Percentiles rank a stretch among this genome's conserved stretches.
phyloP scores from a whole-genome alignment of 2,113 vertebrate genomes.

The Furnarius figulus region DNA sequence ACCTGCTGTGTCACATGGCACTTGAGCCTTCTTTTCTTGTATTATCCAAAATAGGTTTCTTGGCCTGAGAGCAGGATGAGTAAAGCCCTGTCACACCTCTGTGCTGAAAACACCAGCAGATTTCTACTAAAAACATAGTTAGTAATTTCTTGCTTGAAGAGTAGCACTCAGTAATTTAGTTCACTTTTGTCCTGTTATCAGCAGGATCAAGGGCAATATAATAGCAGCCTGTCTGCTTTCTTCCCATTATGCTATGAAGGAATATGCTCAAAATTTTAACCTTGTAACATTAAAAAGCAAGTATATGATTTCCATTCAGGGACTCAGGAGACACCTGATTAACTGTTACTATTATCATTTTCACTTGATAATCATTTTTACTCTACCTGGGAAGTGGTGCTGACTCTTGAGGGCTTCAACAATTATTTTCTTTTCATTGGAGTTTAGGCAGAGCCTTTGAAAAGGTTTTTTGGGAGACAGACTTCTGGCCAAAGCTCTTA shows the following conservation, averaged over 20 bases:
- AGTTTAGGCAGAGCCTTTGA: not conserved
- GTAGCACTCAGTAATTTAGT: not conserved
- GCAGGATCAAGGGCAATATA: not conserved
- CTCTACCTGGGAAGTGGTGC: not conserved
- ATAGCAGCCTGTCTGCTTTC: not conserved
- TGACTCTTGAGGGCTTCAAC: not conserved
- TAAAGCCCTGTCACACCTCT: accelerated
- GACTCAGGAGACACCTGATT: not conserved
- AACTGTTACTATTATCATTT: not conserved
- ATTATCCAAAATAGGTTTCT: not conserved
- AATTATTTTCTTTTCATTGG: not conserved
- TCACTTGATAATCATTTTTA: not conserved
- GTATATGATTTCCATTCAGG: not conserved
- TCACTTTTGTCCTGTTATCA: not conserved
- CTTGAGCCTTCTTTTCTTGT: not conserved
- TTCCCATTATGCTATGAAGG: not conserved
- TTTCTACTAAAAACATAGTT: not conserved
- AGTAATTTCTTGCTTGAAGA: not conserved
- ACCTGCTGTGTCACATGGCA: not conserved
- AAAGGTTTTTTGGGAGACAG: not conserved
- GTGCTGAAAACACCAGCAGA: not conserved
- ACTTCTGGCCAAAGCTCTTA: not conserved
- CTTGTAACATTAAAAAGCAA: not conserved
- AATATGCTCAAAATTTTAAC: not conserved
- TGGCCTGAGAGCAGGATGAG: not conserved